These are phyloP conservation scores for Chaetophractus vellerosus DNA, from an alignment of 2,797 vertebrate species.

Conservation along the genomic window DNA sequence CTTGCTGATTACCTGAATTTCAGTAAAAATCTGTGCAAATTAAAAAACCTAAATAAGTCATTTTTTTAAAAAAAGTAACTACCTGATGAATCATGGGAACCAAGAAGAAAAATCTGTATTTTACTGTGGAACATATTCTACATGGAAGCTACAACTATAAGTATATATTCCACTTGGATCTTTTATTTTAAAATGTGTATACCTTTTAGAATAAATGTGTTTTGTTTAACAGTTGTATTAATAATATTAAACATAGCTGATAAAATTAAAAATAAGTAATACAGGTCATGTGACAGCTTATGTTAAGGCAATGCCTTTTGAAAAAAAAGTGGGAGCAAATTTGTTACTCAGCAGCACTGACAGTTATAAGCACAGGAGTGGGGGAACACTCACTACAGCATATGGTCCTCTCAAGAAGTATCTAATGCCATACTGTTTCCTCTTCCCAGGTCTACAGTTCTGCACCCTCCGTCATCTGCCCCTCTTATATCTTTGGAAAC, in stretches of 20 bases:
- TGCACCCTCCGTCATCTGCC: neutral
- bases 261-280: neutral
- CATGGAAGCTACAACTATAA: neutral
- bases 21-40: neutral
- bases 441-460: neutral
- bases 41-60: neutral
- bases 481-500: neutral
- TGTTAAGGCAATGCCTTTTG: neutral
- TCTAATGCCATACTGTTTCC: neutral
- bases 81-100: neutral
- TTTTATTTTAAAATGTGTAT: neutral
- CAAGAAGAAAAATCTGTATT: neutral
- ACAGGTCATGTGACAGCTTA: slow-evolving; percentile 15
- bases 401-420: neutral
- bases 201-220: neutral
- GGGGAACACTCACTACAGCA: neutral
- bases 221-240: neutral
- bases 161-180: neutral
- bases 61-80: neutral
- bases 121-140: neutral
- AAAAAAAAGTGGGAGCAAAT: neutral
- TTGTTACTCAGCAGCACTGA: neutral
- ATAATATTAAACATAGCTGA: neutral
- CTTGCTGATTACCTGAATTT: neutral
- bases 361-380: neutral